phyloP scores from a whole-genome alignment of 2,797 vertebrate genomes.

The Pipistrellus pygmaeus region DNA sequence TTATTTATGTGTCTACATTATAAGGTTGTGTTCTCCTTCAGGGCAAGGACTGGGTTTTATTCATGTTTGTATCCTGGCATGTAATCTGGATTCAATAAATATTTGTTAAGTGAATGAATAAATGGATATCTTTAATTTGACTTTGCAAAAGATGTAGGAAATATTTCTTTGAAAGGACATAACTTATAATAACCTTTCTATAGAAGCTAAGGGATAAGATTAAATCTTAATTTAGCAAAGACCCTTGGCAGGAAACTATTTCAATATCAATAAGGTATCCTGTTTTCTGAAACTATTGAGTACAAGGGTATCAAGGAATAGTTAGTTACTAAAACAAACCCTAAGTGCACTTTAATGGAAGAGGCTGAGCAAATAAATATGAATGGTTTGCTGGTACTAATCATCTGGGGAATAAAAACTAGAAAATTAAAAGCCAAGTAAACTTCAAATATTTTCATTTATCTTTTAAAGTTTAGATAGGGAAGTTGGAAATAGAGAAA shows the following conservation, averaged over 20 bases:
- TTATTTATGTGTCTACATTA: conserved; percentile 37
- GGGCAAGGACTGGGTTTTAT: conserved; percentile 17
- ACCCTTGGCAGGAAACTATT: conserved; percentile 45
- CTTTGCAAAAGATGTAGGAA: conserved; percentile 59
- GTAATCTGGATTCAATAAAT: conserved; percentile 63
- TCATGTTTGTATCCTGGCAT: conserved; percentile 32
- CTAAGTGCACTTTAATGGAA: conserved; percentile 9
- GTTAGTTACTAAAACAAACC: conserved; percentile 62
- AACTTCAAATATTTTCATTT: conserved; percentile 84
- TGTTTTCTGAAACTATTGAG: conserved; percentile 67
- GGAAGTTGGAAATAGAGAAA: conserved; percentile 71
- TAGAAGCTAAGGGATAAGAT: conserved; percentile 54
- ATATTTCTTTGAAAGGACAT: conserved; percentile 64
- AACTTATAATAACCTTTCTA: conserved; percentile 61
- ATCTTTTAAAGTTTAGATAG: conserved; percentile 83
- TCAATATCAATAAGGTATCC: conserved; percentile 57
- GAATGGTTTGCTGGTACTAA: conserved; percentile 65
- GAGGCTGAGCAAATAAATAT: conserved; percentile 46
- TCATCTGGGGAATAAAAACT: conserved; percentile 81
- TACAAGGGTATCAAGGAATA: conserved; percentile 35
- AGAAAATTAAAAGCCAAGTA: conserved; percentile 60
- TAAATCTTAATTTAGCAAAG: conserved; percentile 70
- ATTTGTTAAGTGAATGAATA: conserved; percentile 64
- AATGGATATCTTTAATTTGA: conserved; percentile 57
- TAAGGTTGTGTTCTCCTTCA: conserved; percentile 31